Percentiles rank a stretch among this genome's conserved stretches.
Conservation (phyloP, 2,113 vertebrate species). For the Cairina moschata region DNA sequence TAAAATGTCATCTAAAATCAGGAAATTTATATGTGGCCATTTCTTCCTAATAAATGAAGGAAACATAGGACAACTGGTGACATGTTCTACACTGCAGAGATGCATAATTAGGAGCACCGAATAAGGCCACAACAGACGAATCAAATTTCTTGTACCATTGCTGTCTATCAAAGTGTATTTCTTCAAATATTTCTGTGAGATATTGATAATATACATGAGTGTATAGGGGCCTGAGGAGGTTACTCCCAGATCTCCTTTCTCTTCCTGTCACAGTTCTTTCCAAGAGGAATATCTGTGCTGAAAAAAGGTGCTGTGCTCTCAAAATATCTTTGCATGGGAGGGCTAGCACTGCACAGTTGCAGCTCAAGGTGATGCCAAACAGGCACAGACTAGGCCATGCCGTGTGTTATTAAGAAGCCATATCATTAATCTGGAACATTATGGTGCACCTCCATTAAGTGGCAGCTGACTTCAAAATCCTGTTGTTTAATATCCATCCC, state of each 20-base stretch:
- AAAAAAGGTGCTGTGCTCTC: background rate
- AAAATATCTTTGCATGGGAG: background rate
- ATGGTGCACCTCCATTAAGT: background rate
- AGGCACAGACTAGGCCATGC: background rate
- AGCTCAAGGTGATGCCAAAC: background rate
- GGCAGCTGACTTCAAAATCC: background rate
- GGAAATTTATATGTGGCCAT: background rate
- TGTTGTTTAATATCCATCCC: background rate
- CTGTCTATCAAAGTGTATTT: background rate
- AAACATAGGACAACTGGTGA: background rate
- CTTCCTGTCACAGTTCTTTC: background rate
- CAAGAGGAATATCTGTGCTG: background rate
- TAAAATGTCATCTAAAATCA: background rate
- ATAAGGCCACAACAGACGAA: background rate
- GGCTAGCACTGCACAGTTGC: background rate
- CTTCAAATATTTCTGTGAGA: background rate
- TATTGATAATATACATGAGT: background rate
- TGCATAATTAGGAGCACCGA: background rate
- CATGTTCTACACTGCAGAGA: background rate
- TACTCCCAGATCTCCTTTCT: background rate
- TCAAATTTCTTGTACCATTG: background rate
- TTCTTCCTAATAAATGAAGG: background rate
- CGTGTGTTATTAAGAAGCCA: background rate
- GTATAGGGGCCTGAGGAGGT: background rate
- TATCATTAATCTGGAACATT: background rate